Evolutionary conservation across 2,113 vertebrate species (phyloP), one percentile per base, ranked within the genome.

Genomic region (Menura novaehollandiae): DNA sequence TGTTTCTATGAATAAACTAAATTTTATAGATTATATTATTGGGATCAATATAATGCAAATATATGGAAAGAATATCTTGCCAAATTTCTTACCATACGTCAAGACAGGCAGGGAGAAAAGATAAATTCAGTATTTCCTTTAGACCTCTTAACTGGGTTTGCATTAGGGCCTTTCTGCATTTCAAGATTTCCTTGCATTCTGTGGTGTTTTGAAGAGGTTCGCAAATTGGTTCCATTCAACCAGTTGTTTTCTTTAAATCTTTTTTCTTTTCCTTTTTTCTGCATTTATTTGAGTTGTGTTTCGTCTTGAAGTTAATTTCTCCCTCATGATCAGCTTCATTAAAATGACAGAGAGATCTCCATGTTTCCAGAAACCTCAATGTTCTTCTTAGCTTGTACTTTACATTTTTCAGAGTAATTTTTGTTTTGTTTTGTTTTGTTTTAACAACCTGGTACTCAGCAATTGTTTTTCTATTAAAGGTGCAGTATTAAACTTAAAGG

Each of bases 331-430:
- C 56, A 43, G 8, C 23, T 81, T 46, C 35, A 35, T 63, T 59
- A 53, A 63, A 84, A 82, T 15, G 8, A 18, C 7, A 27, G 30
- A 28, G 27, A 55, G 10, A 43, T 27, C 10, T 64, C 21, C 12
- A 0, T 64, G 10, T 85, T 77, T 85, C 46, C 1, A 1, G 33
- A 46, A 93, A 44, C 16, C 33, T 85, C 0, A 0, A 1, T 55
- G 15, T 68, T 85, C 41, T 79, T 68, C 14, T 7, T 13, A 93
- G 18, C 33, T 85, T 39, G 6, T 85, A 43, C 64, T 84, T 77
- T 22, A 11, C 4, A 5, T 64, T 68, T 89, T 78, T 72, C 19
- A 15, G 27, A 74, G 35, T 41, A 24, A 11, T 49, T 74, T 87
- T 72, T 62, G 13, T 51, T 28, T 53, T 55, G 18, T 51, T 28